A percentile compares a stretch with the other conserved stretches of the same genome.
Evolutionary conservation across 2,797 vertebrate genomes (phyloP).

Genomic region (Notolepis coatsorum): DNA sequence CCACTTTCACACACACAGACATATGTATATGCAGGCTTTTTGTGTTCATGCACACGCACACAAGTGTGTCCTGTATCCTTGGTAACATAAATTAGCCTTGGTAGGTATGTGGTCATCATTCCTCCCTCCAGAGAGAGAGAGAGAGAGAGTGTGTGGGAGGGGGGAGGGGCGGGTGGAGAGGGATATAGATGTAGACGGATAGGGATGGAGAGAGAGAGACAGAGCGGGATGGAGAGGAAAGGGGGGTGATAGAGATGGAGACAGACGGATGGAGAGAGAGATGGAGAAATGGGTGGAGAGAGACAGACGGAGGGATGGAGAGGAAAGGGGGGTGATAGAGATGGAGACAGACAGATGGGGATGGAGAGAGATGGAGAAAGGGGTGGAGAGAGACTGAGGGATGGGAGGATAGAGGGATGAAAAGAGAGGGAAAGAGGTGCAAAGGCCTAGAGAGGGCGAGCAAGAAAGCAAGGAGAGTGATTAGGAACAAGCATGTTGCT

Average conservation of each 20-base stretch:
- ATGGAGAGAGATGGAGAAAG: too few species aligned
- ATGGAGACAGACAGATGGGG: too few species aligned
- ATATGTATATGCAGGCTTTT: too few species aligned
- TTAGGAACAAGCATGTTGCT: constrained; percentile 60
- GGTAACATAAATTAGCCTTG: constrained; percentile 68
- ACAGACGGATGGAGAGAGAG: constrained; percentile 23
- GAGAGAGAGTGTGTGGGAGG: background rate
- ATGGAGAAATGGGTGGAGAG: constrained; percentile 16
- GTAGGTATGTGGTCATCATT: constrained; percentile 52
- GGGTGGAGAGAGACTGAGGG: background rate
- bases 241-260: background rate
- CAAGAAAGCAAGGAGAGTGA: constrained; percentile 48
- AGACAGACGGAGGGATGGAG: background rate
- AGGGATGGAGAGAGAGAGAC: too few species aligned
- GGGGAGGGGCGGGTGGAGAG: background rate
- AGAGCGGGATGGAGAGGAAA: background rate
- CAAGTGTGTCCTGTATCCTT: constrained; percentile 58
- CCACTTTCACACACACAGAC: too few species aligned
- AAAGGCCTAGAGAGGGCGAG: constrained; percentile 35
- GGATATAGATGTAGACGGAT: too few species aligned
- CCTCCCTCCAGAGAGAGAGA: constrained; percentile 26
- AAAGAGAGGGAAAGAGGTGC: constrained; percentile 16
- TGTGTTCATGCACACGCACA: too few species aligned
- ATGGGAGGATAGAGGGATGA: constrained; percentile 23
- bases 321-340: background rate